Evolutionary conservation across 2,888 invertebrate species (phyloP), one percentile per base, ranked within the genome.

Genomic region (Cryptophagus acutangulus): DNA sequence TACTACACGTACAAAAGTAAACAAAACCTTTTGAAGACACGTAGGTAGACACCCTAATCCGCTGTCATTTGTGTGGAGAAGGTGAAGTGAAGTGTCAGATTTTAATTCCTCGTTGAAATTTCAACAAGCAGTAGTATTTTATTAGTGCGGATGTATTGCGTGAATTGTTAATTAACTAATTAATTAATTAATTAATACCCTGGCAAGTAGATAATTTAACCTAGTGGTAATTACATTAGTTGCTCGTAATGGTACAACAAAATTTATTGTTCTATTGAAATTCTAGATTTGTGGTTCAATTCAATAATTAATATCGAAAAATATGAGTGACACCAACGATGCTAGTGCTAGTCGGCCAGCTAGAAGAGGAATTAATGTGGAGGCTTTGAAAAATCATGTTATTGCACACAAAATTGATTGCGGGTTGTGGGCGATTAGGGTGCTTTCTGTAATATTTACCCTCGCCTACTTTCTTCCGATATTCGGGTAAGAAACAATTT

Each of bases 401-500:
- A 74, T 81, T 24, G 79, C 80, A 33, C 87, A 94, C 66, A 92
- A 90, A 75, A 79, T 94, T 38, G 89, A 91, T 61, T 84, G 89
- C 30, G 84, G 84, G 1, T 73, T 94, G 41, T 95, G 94, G 90
- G 77, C 82, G 10, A 87, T 92, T 20, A 76, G 97, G 57, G 66
- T 94, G 15, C 75, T 90, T 42, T 88, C 91, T 1, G 79, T 96
- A 16, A 62, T 90, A 10, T 93, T 87, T 67, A 83, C 89, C 10
- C 63, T 90, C 54, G 81, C 82, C 61, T 96, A 93, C 71, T 74
- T 94, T 35, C 66, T 95, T 58, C 94, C 94, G 38, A 68, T 93
- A 55, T 86, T 94, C 71, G 87, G 89, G 90, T 94, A 73, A 78
- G 82, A 3, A n/a, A n/a, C n/a, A n/a, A n/a, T n/a, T n/a, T n/a